Base-by-base conservation (phyloP, 2,113 vertebrate genomes). In the Martes martes region DNA sequence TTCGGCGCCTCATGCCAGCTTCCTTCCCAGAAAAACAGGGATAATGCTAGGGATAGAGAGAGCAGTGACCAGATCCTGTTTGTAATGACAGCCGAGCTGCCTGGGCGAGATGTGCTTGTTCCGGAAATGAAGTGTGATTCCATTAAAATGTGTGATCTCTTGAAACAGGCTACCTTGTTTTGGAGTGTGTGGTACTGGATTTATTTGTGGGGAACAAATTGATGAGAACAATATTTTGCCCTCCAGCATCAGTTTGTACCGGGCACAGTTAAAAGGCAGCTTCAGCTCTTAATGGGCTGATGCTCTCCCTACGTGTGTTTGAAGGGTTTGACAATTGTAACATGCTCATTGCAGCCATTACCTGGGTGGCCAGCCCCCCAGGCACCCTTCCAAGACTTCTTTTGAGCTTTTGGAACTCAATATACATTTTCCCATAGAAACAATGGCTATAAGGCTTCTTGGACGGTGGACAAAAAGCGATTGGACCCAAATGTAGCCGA, bases 391-490 rank as follows among this genome's bases (percentile, higher is more conserved):
- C 96, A 96, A 92, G 88, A 24, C 69, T 94, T 95, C 76, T 96
- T 96, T 94, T 78, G 50, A 97, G 93, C 79, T 45, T 95, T 96
- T 97, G 91, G 97, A 95, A 95, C 39, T 74, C 96, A 80, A 9
- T 85, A 94, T 96, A 94, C 63, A 67, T 96, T 97, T 97, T 74
- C 63, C 80, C 76, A 65, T 31, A 80, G 96, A 94, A 97, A 97
- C 92, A 97, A 96, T 87, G 83, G 50, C 90, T 96, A 33, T 78
- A 92, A 94, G 83, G 28, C 84, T 97, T 96, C 76, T 96, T 97
- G 97, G 97, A 92, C 50, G 59, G 78, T 79, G 71, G 88, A 96
- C 95, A 98, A 97, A 98, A 97, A 95, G 67, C 76, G 88, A 96
- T 95, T 55, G 10, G 57, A 81, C n/a, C 36, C 61, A 86, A 96